Evolutionary conservation across 2,888 invertebrate species (phyloP), one percentile per base, ranked within the genome.

Genomic region (Drosophila anceps): DNA sequence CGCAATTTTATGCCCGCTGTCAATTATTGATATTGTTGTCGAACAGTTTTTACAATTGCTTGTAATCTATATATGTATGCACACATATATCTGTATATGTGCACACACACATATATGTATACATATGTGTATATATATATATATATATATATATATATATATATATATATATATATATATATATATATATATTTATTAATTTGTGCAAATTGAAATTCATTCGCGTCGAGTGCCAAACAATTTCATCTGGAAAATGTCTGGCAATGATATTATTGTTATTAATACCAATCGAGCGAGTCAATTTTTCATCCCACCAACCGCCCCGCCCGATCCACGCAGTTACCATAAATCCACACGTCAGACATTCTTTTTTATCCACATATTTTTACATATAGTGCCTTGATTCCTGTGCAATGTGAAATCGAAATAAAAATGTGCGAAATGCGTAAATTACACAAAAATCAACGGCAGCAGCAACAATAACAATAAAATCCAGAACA

Each of bases 361-460:
- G 48, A 31, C 29, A 48, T 48, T 54, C 57, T 46, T 53, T 18
- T n/a, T 24, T 27, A n/a, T 24, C 24, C 15, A 44, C 44, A 44
- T n/a, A n/a, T 27, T 46, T 29, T 35, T 24, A 10, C 51, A 54
- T 13, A 54, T 31, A 46, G 13, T 24, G 35, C 51, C 51, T 50
- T 29, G 20, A 55, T 74, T 29, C 33, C 20, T 58, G 27, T 9
- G n/a, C 37, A 18, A 75, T 72, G 65, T 75, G 74, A 75, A 82
- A 84, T 84, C 74, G 84, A 79, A 89, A 44, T 24, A 87, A 90
- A 86, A 88, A 77, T 81, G 69, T 65, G 51, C 69, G 64, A 69
- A 80, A 55, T 64, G 73, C 78, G 85, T 75, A 87, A 85, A 82
- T 86, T 84, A 89, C 84, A 80, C 79, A 87, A 87, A 87, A 89